These are phyloP conservation scores for Sabatieria punctata DNA, from an alignment of 2,888 invertebrate species.

Conservation along the genomic window DNA sequence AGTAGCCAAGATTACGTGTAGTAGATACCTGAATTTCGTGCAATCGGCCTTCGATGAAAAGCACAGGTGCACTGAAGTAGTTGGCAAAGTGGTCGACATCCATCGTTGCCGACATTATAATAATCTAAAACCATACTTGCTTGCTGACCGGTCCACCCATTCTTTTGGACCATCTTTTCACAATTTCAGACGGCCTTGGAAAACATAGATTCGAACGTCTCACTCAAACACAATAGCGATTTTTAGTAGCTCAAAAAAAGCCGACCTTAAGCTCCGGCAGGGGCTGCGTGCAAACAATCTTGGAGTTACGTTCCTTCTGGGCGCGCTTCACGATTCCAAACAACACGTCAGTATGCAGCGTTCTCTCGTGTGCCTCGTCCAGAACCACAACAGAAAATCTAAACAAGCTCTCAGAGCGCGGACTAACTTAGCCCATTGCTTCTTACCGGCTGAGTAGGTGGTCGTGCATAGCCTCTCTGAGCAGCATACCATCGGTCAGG, in stretches of 20 bases:
- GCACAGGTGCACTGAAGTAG: constrained; percentile 69
- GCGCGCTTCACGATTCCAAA: constrained; percentile 45
- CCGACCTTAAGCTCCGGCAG: too few relatives aligned
- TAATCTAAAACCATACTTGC: too few relatives aligned
- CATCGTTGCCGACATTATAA: constrained; percentile 86
- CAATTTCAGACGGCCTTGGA: too few relatives aligned
- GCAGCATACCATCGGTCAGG: constrained; percentile 84
- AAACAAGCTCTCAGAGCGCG: constrained; percentile 26
- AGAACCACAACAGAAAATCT: constrained; percentile 44
- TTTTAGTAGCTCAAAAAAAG: background rate
- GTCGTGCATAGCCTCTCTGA: constrained; percentile 83
- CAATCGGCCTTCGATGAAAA: constrained; percentile 76
- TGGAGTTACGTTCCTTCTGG: background rate
- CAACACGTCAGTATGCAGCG: constrained; percentile 74
- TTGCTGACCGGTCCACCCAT: too few relatives aligned
- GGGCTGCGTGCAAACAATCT: background rate
- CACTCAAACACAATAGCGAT: constrained; percentile 39
- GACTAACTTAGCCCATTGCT: too few relatives aligned
- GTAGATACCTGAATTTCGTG: constrained; percentile 43
- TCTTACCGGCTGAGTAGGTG: constrained; percentile 32
- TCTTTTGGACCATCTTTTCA: too few relatives aligned
- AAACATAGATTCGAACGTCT: constrained; percentile 64
- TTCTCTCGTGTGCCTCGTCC: constrained; percentile 67
- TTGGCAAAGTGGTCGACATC: constrained; percentile 75
- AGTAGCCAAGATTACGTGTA: constrained; percentile 6